A percentile compares a stretch with the other conserved stretches of the same genome.
Evolutionary conservation across 2,797 vertebrate species (phyloP).

Genomic region (Botia kubotai): DNA sequence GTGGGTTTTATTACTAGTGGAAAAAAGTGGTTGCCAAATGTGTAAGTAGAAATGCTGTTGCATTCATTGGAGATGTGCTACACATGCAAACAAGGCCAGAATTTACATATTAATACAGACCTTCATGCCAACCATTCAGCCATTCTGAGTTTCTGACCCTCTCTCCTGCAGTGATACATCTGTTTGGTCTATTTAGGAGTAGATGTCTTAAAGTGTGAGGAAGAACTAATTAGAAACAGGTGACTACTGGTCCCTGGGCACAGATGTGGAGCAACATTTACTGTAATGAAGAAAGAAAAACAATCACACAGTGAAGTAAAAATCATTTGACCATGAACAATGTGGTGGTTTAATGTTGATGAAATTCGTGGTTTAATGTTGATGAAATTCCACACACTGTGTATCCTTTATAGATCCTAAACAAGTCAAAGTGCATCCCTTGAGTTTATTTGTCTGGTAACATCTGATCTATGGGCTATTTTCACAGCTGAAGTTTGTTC

Average conservation of each 20-base stretch:
- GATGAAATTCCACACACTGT: conserved; percentile 44
- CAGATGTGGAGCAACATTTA: conserved; percentile 61
- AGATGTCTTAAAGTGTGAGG: conserved; percentile 52
- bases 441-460: conserved; percentile 49
- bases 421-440: conserved; percentile 50
- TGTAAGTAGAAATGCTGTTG: neutral
- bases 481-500: conserved; percentile 47
- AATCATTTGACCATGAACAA: conserved; percentile 44
- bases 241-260: conserved; percentile 56
- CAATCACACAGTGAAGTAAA: conserved; percentile 46
- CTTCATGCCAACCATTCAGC: neutral
- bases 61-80: neutral
- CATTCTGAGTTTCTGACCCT: neutral
- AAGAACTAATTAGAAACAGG: conserved; percentile 71
- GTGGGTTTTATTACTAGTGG: neutral
- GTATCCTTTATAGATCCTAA: conserved; percentile 34
- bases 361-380: conserved; percentile 51
- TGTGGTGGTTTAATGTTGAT: conserved; percentile 50
- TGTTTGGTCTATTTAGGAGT: conserved; percentile 43
- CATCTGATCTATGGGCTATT: conserved; percentile 52
- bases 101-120: neutral
- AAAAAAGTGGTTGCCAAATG: neutral
- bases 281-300: conserved; percentile 63
- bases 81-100: neutral
- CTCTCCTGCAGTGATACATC: conserved; percentile 4